Conservation (phyloP, 1,140 invertebrate genomes). For the Arctopsyche grandis region DNA sequence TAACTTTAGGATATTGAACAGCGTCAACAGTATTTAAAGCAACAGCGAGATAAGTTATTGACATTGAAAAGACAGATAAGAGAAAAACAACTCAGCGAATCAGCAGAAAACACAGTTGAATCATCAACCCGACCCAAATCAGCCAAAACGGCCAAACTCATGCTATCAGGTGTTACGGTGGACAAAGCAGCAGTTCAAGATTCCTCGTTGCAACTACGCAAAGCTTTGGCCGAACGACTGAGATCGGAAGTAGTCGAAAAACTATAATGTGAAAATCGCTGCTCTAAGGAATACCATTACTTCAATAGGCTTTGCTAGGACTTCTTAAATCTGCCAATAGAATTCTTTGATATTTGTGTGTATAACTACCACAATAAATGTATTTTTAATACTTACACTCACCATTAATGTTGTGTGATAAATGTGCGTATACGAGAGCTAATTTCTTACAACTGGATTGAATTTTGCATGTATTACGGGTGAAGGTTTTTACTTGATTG, state of each 20-base stretch:
- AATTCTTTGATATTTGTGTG: too few relatives aligned
- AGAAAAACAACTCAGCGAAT: slow-evolving; percentile 76
- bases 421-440: too few relatives aligned
- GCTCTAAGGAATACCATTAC: too few relatives aligned
- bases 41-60: slow-evolving; percentile 89
- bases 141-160: slow-evolving; percentile 74
- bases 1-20: slow-evolving; percentile 73
- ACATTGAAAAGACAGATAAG: slow-evolving; percentile 88
- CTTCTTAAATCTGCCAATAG: too few relatives aligned
- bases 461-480: too few relatives aligned
- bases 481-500: too few relatives aligned
- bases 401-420: too few relatives aligned
- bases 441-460: too few relatives aligned
- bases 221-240: slow-evolving; percentile 82
- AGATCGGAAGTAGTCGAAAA: slow-evolving; percentile 81
- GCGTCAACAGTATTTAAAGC: slow-evolving; percentile 84
- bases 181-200: slow-evolving; percentile 56
- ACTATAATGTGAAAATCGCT: neutral
- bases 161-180: slow-evolving; percentile 64
- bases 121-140: slow-evolving; percentile 71
- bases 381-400: too few relatives aligned
- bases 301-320: neutral
- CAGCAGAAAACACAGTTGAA: slow-evolving; percentile 59
- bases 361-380: neutral
- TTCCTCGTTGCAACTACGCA: slow-evolving; percentile 75